A percentile compares a stretch with the other conserved stretches of the same genome.
phyloP scores from a whole-genome alignment of 35 echinoderm and acorn worm species.

The Holothuria glaberrima region DNA sequence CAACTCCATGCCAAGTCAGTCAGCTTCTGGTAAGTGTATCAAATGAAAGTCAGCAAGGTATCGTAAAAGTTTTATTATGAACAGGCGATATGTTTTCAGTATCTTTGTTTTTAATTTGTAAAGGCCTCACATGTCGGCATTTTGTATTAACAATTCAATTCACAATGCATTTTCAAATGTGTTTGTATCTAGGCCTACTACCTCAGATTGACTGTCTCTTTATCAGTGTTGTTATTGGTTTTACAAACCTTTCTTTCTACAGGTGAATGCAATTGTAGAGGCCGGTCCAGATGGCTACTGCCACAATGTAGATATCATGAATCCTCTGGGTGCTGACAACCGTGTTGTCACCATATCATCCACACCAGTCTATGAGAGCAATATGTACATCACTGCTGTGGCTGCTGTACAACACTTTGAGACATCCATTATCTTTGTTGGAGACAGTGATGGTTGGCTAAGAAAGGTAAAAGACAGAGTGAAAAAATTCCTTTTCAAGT shows the following conservation, averaged over 20 bases:
- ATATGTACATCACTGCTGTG: constrained; percentile 43
- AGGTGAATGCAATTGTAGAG: not conserved
- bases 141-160: too few relatives aligned
- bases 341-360: constrained; percentile 4
- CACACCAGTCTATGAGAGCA: constrained; percentile 14
- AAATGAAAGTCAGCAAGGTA: too few relatives aligned
- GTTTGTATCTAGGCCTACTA: too few relatives aligned
- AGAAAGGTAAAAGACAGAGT: constrained; percentile 41
- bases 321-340: constrained; percentile 37
- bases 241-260: too few relatives aligned
- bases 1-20: not conserved
- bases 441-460: not conserved
- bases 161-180: too few relatives aligned
- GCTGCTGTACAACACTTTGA: constrained; percentile 53
- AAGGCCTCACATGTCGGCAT: too few relatives aligned
- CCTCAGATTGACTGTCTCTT: too few relatives aligned
- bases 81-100: too few relatives aligned
- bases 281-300: constrained; percentile 4
- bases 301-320: not conserved
- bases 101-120: too few relatives aligned
- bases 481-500: too few relatives aligned
- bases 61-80: too few relatives aligned
- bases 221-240: too few relatives aligned
- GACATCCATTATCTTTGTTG: constrained; percentile 36
- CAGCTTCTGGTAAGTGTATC: not conserved